Conservation (phyloP, 35 echinoderm and acorn worm genomes). For the Eucidaris tribuloides region DNA sequence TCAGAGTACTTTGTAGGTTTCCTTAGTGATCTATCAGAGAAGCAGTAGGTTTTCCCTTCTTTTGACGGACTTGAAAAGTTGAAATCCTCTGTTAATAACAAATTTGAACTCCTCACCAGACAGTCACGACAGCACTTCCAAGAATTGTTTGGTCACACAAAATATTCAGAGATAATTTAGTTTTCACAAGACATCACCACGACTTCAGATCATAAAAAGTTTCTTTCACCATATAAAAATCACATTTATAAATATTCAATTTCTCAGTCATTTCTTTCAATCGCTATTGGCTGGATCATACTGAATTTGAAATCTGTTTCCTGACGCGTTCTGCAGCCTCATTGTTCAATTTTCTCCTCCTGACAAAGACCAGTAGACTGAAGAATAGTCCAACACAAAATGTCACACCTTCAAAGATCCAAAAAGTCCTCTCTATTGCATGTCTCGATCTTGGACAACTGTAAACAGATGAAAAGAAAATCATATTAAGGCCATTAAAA, state of each 20-base stretch:
- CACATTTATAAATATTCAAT: neutral
- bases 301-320: conserved; percentile 44
- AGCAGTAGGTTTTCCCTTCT: too few relatives aligned
- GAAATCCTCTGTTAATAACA: too few relatives aligned
- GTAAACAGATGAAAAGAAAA: neutral
- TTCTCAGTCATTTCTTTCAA: neutral
- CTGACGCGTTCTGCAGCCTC: conserved; percentile 28
- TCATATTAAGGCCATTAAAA: neutral
- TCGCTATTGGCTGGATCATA: neutral
- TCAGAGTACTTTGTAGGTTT: too few relatives aligned
- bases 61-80: too few relatives aligned
- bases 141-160: too few relatives aligned
- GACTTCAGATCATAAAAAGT: too few relatives aligned
- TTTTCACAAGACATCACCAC: too few relatives aligned
- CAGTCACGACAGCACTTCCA: too few relatives aligned
- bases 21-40: too few relatives aligned
- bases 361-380: conserved; percentile 16
- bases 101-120: too few relatives aligned
- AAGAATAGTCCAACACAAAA: neutral
- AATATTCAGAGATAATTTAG: too few relatives aligned
- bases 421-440: conserved; percentile 21
- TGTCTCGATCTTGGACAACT: conserved; percentile 12
- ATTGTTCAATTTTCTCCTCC: conserved; percentile 8
- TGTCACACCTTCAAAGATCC: conserved; percentile 40
- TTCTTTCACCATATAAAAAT: too few relatives aligned